These are phyloP conservation scores for Meiosimyza platycephala DNA, from an alignment of 2,888 invertebrate genomes.

Conservation along the genomic window DNA sequence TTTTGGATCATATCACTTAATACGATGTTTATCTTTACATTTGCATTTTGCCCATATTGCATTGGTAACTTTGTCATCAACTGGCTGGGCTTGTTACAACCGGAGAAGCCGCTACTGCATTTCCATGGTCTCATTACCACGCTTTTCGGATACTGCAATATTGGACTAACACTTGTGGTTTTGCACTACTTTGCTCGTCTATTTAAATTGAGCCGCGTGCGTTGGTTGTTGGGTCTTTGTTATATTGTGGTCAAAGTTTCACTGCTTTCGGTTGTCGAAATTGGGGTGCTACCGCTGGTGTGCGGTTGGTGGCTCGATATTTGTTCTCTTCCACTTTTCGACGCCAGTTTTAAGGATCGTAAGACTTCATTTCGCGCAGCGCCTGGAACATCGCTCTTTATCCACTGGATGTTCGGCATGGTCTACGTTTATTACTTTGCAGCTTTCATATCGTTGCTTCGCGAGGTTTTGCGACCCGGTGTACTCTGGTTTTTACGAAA, in stretches of 20 bases:
- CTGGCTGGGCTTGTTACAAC: constrained; percentile 71
- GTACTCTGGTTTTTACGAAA: constrained; percentile 98
- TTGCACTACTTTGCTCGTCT: constrained; percentile 87
- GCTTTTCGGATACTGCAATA: constrained; percentile 91
- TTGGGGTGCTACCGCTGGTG: constrained; percentile 94
- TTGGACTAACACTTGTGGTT: constrained; percentile 84
- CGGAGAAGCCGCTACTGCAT: constrained; percentile 73
- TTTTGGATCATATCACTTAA: constrained; percentile 99
- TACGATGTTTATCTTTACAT: constrained; percentile 95
- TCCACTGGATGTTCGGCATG: constrained; percentile 99
- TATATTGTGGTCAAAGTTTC: constrained; percentile 88
- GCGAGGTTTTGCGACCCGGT: constrained; percentile 96
- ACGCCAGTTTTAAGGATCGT: constrained; percentile 84
- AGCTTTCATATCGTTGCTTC: constrained; percentile 89
- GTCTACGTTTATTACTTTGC: constrained; percentile 99
- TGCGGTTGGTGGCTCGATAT: constrained; percentile 99
- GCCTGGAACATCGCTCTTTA: constrained; percentile 96
- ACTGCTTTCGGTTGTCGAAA: constrained; percentile 94
- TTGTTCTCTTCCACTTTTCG: constrained; percentile 93
- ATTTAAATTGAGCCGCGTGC: constrained; percentile 82
- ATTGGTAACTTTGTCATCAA: constrained; percentile 89
- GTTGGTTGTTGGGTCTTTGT: constrained; percentile 89
- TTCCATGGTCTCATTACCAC: constrained; percentile 95
- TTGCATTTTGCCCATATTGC: constrained; percentile 97
- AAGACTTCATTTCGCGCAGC: constrained; percentile 89